Conservation (phyloP, 2,113 vertebrate species). For the Oreochromis aureus region DNA sequence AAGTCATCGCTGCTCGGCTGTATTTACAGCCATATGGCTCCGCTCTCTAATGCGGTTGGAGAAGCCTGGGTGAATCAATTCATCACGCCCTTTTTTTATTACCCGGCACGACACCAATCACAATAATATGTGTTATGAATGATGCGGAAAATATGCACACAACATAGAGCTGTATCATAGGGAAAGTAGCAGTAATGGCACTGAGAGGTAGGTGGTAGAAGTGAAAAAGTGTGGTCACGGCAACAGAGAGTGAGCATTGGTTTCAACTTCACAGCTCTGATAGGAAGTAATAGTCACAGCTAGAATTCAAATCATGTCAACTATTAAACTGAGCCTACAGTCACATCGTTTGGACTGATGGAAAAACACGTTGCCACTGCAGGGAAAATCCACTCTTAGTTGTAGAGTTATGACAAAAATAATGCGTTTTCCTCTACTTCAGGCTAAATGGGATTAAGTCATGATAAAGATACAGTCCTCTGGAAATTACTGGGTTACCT, state of each 20-base stretch:
- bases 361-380: neutral
- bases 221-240: fast-evolving
- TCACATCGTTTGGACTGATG: neutral
- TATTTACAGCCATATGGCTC: neutral
- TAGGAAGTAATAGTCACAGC: neutral
- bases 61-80: neutral
- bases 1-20: neutral
- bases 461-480: neutral
- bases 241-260: neutral
- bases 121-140: neutral
- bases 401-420: neutral
- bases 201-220: neutral
- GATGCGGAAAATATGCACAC: constrained; percentile 26
- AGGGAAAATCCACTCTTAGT: neutral
- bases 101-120: neutral
- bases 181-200: neutral
- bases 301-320: neutral
- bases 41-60: neutral
- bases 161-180: neutral
- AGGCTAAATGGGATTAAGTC: neutral
- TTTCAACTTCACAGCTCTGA: neutral
- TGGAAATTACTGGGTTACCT: neutral
- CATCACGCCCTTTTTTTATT: constrained; percentile 27
- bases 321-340: neutral
- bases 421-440: neutral